phyloP scores from a whole-genome alignment of 37 sponge, comb jelly and placozoan species.

The Geodia barretti region DNA sequence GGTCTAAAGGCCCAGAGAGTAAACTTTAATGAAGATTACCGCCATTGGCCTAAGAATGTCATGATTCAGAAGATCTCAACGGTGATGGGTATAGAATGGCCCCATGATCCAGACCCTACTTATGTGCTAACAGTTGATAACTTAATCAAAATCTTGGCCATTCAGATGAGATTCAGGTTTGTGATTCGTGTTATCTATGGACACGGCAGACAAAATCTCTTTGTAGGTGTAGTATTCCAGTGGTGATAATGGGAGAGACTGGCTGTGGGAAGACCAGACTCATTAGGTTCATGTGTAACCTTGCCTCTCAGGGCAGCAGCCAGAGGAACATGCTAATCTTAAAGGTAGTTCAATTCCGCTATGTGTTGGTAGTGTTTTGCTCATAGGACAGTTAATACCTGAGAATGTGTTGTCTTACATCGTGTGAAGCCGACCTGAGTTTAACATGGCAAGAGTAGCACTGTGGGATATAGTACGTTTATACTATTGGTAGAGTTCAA shows the following conservation, averaged over 20 bases:
- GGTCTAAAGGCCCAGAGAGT: conserved; percentile 43
- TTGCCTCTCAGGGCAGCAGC: conserved; percentile 15
- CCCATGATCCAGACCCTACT: conserved; percentile 73
- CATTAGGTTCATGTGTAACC: conserved; percentile 88
- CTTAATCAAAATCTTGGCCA: conserved; percentile 84
- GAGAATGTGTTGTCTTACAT: no score
- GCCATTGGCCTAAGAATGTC: conserved; percentile 13
- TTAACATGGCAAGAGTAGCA: no score
- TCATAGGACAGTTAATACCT: no score
- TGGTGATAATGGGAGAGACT: conserved; percentile 98
- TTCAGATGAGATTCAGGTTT: conserved; percentile 89
- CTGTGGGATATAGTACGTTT: no score
- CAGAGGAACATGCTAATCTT: conserved; percentile 67
- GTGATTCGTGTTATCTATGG: neutral
- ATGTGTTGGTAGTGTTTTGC: no score
- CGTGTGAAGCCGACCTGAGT: no score
- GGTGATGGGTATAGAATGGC: conserved; percentile 54
- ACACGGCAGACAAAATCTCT: neutral
- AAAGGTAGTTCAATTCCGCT: no score
- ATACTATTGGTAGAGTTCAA: no score
- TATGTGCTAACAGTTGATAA: conserved; percentile 84
- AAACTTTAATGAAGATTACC: conserved; percentile 68
- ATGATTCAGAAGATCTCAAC: conserved; percentile 47
- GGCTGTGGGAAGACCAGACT: conserved; percentile 97
- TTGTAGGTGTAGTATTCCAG: conserved; percentile 86